These are phyloP conservation scores for Tokudaia tokunoshimensis DNA, from an alignment of 2,797 vertebrate genomes.

Conservation along the genomic window DNA sequence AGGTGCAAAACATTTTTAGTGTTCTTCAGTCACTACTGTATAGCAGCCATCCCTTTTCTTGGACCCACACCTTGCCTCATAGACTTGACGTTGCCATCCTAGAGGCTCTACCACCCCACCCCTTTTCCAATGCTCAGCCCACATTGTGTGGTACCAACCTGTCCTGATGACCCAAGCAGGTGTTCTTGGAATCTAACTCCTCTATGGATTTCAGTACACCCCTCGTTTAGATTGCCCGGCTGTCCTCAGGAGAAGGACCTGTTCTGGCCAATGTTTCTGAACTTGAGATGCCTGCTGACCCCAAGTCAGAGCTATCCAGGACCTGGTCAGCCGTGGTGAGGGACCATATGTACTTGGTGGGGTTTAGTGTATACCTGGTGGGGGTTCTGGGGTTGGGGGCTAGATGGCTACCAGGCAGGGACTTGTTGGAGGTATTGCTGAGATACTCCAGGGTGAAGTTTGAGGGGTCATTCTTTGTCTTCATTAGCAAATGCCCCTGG, in stretches of 20 bases:
- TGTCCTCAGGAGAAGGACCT: slow-evolving; percentile 96
- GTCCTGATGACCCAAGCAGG: slow-evolving; percentile 97
- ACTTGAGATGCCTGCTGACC: slow-evolving; percentile 96
- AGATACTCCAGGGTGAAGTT: background rate
- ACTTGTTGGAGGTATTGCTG: background rate
- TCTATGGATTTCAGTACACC: slow-evolving; percentile 99
- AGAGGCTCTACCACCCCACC: accelerated
- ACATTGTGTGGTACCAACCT: slow-evolving; percentile 85
- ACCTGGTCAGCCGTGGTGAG: slow-evolving; percentile 90
- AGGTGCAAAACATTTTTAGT: background rate
- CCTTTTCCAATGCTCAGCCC: accelerated
- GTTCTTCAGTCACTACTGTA: background rate
- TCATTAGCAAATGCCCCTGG: background rate
- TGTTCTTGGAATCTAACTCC: slow-evolving; percentile 99
- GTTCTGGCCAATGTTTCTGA: slow-evolving; percentile 97
- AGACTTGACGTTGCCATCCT: accelerated
- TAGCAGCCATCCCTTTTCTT: background rate
- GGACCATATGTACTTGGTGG: accelerated
- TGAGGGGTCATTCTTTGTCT: no score
- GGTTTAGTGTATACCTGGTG: background rate
- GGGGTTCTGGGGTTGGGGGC: background rate
- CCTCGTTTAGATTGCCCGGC: slow-evolving; percentile 95
- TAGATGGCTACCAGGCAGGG: background rate
- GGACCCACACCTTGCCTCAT: no score
- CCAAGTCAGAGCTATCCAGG: slow-evolving; percentile 97